Evolutionary conservation across 1,140 invertebrate species (phyloP).

Genomic region (Apis dorsata): DNA sequence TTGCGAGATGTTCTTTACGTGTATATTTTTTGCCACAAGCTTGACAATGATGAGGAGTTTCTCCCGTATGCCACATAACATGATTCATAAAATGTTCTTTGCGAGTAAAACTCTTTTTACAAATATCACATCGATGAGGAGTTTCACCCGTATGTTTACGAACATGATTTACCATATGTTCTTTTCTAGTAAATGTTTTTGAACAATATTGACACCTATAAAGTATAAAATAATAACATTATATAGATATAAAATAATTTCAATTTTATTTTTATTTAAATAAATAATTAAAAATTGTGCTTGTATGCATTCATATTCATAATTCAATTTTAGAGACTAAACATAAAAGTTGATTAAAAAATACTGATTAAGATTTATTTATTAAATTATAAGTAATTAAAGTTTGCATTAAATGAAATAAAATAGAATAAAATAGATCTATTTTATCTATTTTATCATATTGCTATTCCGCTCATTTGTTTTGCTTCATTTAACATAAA

Average conservation of each 20-base stretch:
- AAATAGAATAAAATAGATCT: too few species aligned
- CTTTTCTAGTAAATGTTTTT: constrained; percentile 86
- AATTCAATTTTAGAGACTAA: background rate
- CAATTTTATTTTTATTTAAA: background rate
- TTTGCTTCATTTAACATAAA: too few species aligned
- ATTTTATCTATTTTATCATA: too few species aligned
- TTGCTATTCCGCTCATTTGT: too few species aligned
- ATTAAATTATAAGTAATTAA: too few species aligned
- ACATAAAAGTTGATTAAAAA: too few species aligned
- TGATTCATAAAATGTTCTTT: constrained; percentile 86
- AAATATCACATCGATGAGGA: constrained; percentile 87
- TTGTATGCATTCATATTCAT: too few species aligned
- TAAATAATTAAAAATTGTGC: background rate
- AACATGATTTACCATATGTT: constrained; percentile 85
- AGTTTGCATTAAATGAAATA: too few species aligned
- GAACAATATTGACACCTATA: constrained; percentile 83
- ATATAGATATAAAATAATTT: background rate
- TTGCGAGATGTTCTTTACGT: constrained; percentile 87
- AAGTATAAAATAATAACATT: constrained; percentile 11
- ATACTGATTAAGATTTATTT: too few species aligned
- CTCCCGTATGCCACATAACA: constrained; percentile 85
- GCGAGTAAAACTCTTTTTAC: constrained; percentile 84
- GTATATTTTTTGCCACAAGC: constrained; percentile 89
- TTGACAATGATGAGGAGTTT: constrained; percentile 87
- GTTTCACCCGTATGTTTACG: constrained; percentile 88